These are phyloP conservation scores for Diphyllodes magnificus DNA, from an alignment of 2,113 vertebrate genomes.

Conservation along the genomic window DNA sequence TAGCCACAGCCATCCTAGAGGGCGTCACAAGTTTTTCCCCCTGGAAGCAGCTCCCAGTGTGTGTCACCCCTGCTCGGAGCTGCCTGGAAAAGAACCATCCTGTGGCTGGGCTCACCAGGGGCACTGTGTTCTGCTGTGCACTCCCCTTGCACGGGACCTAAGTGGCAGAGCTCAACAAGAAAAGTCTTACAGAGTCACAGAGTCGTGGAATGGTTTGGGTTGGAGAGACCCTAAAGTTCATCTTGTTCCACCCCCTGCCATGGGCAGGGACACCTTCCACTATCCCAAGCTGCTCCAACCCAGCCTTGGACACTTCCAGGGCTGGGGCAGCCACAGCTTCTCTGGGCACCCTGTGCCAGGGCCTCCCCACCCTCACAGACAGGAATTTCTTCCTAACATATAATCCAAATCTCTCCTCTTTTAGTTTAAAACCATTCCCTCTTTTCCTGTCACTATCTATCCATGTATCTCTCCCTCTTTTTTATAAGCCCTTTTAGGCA, in stretches of 20 bases:
- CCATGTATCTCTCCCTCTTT: neutral
- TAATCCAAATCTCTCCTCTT: neutral
- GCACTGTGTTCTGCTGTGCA: neutral
- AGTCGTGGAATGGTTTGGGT: neutral
- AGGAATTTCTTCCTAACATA: neutral
- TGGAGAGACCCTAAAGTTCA: neutral
- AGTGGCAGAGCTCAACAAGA: neutral
- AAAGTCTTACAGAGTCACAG: neutral
- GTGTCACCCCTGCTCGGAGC: neutral
- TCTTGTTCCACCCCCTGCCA: neutral
- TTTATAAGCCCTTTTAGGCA: neutral
- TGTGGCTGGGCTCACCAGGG: neutral
- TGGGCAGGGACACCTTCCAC: neutral
- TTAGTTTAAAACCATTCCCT: neutral
- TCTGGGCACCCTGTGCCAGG: neutral
- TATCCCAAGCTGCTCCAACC: neutral
- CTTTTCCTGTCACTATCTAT: neutral
- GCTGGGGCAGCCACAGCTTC: neutral
- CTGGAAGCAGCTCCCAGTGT: neutral
- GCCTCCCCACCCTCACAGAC: neutral
- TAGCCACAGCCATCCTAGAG: neutral
- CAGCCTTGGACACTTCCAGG: neutral
- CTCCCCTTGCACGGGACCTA: accelerated
- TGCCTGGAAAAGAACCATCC: neutral
- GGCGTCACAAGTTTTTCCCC: neutral